Evolutionary conservation across 2,113 vertebrate genomes (phyloP).

Genomic region (Lasiurus cinereus): DNA sequence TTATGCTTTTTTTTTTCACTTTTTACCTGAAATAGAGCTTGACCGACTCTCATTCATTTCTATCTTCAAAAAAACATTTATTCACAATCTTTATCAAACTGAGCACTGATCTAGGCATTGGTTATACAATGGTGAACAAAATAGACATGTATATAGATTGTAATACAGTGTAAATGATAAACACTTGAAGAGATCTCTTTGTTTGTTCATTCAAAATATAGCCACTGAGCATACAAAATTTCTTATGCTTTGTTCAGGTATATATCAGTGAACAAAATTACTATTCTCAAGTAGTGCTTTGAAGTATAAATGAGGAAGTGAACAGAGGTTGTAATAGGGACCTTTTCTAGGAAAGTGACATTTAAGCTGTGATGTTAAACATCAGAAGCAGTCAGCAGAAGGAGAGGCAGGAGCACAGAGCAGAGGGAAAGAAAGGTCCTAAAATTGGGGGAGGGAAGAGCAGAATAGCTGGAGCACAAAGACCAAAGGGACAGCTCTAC

Average conservation of each 20-base stretch:
- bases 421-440: not conserved
- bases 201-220: not conserved
- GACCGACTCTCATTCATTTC: not conserved
- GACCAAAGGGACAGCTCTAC: not conserved
- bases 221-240: not conserved
- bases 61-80: conserved; percentile 10
- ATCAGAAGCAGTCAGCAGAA: not conserved
- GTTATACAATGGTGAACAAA: not conserved
- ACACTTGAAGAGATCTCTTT: not conserved
- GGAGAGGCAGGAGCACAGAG: not conserved
- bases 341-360: not conserved
- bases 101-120: not conserved
- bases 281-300: not conserved
- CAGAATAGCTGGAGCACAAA: not conserved
- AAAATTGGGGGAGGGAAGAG: not conserved
- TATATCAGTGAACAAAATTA: not conserved
- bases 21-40: not conserved
- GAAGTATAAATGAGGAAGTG: not conserved
- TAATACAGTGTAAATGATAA: not conserved
- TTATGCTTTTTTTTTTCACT: not conserved
- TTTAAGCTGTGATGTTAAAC: not conserved
- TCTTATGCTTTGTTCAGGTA: not conserved
- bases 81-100: not conserved
- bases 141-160: not conserved
- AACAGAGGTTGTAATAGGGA: not conserved